Percentiles rank a stretch among this genome's conserved stretches.
These are phyloP conservation scores for Drosophila sechellia DNA, from an alignment of 1,140 invertebrate species.

Conservation along the genomic window DNA sequence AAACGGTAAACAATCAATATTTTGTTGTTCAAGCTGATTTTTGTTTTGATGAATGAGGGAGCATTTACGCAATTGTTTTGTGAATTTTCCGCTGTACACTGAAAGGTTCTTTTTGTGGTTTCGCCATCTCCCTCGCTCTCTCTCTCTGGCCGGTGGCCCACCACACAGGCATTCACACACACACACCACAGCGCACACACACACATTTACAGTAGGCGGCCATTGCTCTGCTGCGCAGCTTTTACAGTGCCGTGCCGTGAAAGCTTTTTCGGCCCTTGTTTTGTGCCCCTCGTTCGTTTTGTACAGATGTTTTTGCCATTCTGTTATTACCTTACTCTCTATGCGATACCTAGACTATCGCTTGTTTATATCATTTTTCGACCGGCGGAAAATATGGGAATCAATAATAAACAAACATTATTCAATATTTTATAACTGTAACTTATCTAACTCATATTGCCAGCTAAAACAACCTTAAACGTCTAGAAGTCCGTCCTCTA, in stretches of 20 bases:
- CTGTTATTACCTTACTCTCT: not conserved
- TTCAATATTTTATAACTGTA: no score
- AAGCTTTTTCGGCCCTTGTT: conserved; percentile 34
- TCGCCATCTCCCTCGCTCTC: conserved; percentile 3
- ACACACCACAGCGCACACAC: not conserved
- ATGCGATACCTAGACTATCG: conserved; percentile 3
- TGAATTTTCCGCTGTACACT: conserved; percentile 21
- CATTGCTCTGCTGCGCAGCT: conserved; percentile 34
- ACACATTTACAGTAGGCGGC: conserved; percentile 16
- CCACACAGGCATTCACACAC: conserved; percentile 1
- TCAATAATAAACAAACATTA: no score
- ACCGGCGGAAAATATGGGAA: not conserved
- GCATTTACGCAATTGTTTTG: conserved; percentile 50
- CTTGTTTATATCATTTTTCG: not conserved
- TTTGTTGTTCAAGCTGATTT: conserved; percentile 8
- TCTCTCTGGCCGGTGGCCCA: conserved; percentile 13
- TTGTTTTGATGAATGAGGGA: conserved; percentile 15
- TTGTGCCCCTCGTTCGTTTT: conserved; percentile 24
- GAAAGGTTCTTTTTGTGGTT: conserved; percentile 11
- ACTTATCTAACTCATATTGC: no score
- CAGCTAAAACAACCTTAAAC: no score
- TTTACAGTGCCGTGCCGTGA: conserved; percentile 27
- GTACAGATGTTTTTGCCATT: conserved; percentile 11
- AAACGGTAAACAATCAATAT: conserved; percentile 4
- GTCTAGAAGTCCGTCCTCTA: no score